Percentiles rank a stretch among this genome's conserved stretches.
These are phyloP conservation scores for Cyanoderma ruficeps DNA, from an alignment of 2,113 vertebrate genomes.

Conservation along the genomic window DNA sequence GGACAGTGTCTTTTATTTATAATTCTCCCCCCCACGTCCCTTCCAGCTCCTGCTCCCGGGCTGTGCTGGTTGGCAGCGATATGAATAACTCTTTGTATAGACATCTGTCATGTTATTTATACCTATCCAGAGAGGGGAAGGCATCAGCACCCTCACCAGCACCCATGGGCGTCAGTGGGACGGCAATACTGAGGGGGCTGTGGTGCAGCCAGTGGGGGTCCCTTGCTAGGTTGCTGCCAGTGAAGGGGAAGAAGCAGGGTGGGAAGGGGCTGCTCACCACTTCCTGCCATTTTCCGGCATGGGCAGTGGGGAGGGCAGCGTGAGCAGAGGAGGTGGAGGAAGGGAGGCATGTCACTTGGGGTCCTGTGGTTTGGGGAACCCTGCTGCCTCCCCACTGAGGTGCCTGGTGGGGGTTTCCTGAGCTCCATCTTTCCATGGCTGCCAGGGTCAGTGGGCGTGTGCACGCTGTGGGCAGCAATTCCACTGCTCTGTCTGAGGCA, in stretches of 20 bases:
- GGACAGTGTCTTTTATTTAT: constrained; percentile 26
- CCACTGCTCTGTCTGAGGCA: neutral
- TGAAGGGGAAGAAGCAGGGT: neutral
- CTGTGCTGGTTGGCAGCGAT: constrained; percentile 44
- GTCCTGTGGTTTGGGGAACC: neutral
- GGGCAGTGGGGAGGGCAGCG: neutral
- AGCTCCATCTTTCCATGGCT: neutral
- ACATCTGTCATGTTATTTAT: constrained; percentile 69
- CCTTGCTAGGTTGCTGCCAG: fast-evolving
- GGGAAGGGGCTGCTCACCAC: neutral
- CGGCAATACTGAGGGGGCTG: neutral
- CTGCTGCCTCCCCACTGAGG: neutral
- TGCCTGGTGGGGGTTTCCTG: neutral
- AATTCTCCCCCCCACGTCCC: neutral
- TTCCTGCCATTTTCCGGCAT: neutral
- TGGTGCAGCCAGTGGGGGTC: neutral
- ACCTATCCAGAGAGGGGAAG: constrained; percentile 24
- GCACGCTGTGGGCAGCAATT: neutral
- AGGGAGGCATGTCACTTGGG: fast-evolving
- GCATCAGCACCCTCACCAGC: neutral
- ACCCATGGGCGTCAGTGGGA: constrained; percentile 19
- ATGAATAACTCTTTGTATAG: constrained; percentile 67
- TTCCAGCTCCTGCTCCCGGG: constrained; percentile 26
- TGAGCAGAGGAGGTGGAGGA: neutral
- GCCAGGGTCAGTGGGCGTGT: neutral